Evolutionary conservation across 2,797 vertebrate genomes (phyloP), one percentile per base, ranked within the genome.

Genomic region (Cuniculus paca): DNA sequence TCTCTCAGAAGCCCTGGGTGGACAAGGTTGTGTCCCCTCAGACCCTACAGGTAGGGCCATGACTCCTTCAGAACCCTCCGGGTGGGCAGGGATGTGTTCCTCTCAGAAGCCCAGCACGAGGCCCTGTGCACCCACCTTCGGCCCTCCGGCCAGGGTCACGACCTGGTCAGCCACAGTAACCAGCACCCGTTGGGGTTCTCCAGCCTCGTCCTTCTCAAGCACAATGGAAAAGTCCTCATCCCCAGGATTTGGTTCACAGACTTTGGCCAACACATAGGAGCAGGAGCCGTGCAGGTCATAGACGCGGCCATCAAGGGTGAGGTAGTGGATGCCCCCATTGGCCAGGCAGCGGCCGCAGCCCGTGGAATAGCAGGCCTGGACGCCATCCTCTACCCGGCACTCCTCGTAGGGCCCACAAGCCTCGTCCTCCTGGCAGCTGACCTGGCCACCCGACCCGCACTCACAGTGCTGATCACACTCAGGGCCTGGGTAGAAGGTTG

Each of bases 201-300:
- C 93, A 0, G 50, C 26, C 0, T 28, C 20, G 2, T 95, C 61
- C 36, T 98, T 98, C 90, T 97, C 96, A 1, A 98, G 91, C 28
- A 97, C 48, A 0, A 98, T 94, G 52, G 90, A 34, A 17, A 98
- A 98, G 45, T 96, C 86, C 63, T 97, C 90, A 0, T 95, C 96
- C 16, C 50, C 88, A 50, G 95, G 77, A 65, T 96, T 60, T 0
- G 96, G 96, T 9, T 8, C 36, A 52, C 98, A 99, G 63, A 98
- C 97, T 68, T 97, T 97, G 61, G 98, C 98, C 88, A 99, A 96
- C 19, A 98, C 94, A 31, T 99, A 99, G 88, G 98, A 97, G 82
- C 99, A 99, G 22, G 98, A 97, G 31, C 99, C 98, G 45, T 99
- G 98, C 95, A 99, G 98, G 84, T 99, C 99, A 92, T 99, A 99